Evolutionary conservation across 1,140 invertebrate genomes (phyloP).

Genomic region (Adelges cooleyi): DNA sequence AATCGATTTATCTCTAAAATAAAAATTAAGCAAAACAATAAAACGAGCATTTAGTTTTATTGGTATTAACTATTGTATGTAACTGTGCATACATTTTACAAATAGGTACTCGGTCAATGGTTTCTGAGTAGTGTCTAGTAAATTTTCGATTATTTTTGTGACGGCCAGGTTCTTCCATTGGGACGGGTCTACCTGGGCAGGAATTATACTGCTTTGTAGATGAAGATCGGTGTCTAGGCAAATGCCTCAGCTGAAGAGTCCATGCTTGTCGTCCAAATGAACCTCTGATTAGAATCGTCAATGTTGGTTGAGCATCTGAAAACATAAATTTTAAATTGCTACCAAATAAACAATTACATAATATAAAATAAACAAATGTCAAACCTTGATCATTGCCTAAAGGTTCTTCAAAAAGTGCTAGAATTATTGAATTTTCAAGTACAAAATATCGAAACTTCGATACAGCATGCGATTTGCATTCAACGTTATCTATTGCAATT

Average conservation of each 20-base stretch:
- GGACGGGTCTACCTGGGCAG: constrained; percentile 65
- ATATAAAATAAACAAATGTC: constrained; percentile 24
- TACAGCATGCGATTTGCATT: constrained; percentile 40
- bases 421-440: constrained; percentile 74
- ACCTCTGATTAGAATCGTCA: constrained; percentile 69
- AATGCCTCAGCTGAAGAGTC: constrained; percentile 77
- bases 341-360: background rate
- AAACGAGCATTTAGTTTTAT: constrained; percentile 74
- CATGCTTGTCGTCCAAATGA: constrained; percentile 89
- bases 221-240: constrained; percentile 65
- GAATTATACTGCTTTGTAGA: constrained; percentile 45
- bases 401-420: constrained; percentile 83
- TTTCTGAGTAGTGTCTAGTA: constrained; percentile 73
- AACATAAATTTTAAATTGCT: background rate
- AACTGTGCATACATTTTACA: constrained; percentile 60
- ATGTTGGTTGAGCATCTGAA: constrained; percentile 46
- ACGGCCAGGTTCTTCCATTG: constrained; percentile 54
- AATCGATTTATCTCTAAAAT: constrained; percentile 64
- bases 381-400: constrained; percentile 61
- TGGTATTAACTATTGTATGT: too few species aligned
- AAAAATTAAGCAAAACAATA: constrained; percentile 20
- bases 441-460: constrained; percentile 80
- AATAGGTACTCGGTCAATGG: constrained; percentile 62
- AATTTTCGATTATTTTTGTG: constrained; percentile 41
- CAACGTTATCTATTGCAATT: constrained; percentile 24